Conservation (phyloP, 2,113 vertebrate species). For the Sisor rabdophorus region DNA sequence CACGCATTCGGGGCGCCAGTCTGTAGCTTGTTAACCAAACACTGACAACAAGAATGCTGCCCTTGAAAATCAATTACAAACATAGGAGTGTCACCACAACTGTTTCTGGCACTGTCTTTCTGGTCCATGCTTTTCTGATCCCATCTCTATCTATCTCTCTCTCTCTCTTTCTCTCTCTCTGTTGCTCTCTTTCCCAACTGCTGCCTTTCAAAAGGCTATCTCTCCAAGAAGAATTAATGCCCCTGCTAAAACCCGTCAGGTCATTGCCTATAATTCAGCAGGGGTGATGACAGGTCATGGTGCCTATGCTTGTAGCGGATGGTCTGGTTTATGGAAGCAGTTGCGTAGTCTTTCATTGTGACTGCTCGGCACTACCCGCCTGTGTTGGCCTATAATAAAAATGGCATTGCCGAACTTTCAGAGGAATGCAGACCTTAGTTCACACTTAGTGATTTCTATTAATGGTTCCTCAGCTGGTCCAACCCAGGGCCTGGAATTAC, state of each 20-base stretch:
- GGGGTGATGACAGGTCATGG: slow-evolving; percentile 64
- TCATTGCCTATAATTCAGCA: slow-evolving; percentile 68
- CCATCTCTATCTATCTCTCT: not conserved
- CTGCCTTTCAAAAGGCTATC: slow-evolving; percentile 55
- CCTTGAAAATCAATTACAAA: slow-evolving; percentile 78
- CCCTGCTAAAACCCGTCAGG: slow-evolving; percentile 60
- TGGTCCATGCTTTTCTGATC: slow-evolving; percentile 40
- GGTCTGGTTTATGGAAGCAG: slow-evolving; percentile 61
- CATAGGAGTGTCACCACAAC: slow-evolving; percentile 61
- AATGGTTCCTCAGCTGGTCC: slow-evolving; percentile 29
- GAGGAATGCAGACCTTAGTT: slow-evolving; percentile 8
- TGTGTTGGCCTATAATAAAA: slow-evolving; percentile 38
- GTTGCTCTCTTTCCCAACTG: slow-evolving; percentile 30
- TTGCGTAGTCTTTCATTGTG: slow-evolving; percentile 32
- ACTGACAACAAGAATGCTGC: slow-evolving; percentile 68
- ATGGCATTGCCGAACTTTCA: slow-evolving; percentile 31
- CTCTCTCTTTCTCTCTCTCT: slow-evolving; percentile 18
- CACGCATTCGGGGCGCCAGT: slow-evolving; percentile 63
- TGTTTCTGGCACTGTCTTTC: slow-evolving; percentile 63
- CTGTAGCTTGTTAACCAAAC: slow-evolving; percentile 69
- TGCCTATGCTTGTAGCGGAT: slow-evolving; percentile 58
- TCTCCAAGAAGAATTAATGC: slow-evolving; percentile 66
- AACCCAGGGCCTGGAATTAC: slow-evolving; percentile 9
- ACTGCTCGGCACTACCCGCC: slow-evolving; percentile 11
- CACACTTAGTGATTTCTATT: slow-evolving; percentile 23